Percentiles rank a stretch among this genome's conserved stretches.
Conservation (phyloP, 2,888 invertebrate species). For the Notocelia uddmanniana region DNA sequence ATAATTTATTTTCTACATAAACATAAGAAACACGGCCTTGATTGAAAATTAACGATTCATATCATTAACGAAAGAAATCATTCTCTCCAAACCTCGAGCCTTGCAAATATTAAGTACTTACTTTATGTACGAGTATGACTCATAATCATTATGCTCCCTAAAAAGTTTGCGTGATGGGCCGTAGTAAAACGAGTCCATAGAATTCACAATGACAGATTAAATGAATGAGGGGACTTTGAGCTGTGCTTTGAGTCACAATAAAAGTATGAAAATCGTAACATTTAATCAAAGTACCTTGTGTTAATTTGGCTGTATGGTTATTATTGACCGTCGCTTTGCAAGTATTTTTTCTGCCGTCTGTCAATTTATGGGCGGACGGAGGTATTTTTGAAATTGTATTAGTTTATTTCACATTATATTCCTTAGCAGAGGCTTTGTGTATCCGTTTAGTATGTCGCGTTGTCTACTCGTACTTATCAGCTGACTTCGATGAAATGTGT, state of each 20-base stretch:
- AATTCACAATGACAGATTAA: slow-evolving; percentile 24
- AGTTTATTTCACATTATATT: not conserved
- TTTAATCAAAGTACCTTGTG: not conserved
- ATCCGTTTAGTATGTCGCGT: too few species aligned
- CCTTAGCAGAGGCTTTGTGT: not conserved
- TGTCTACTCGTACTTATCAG: not conserved
- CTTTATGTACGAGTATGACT: not conserved
- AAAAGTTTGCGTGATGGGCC: slow-evolving; percentile 34
- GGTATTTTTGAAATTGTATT: too few species aligned
- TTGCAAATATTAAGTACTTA: not conserved
- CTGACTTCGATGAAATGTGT: too few species aligned
- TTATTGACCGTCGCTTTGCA: not conserved
- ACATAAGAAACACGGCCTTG: slow-evolving; percentile 21
- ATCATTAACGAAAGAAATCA: slow-evolving; percentile 33
- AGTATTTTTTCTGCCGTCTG: not conserved
- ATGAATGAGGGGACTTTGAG: slow-evolving; percentile 34
- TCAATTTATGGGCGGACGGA: too few species aligned
- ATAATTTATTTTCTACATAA: not conserved
- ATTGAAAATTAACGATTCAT: slow-evolving; percentile 44
- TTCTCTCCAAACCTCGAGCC: slow-evolving; percentile 25
- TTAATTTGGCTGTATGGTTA: not conserved
- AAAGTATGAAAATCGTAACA: not conserved
- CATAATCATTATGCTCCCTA: slow-evolving; percentile 24
- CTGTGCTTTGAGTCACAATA: slow-evolving; percentile 17
- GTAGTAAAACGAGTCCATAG: slow-evolving; percentile 29